Base-by-base conservation (phyloP, 2,888 invertebrate genomes). In the Sussaba pulchella region DNA sequence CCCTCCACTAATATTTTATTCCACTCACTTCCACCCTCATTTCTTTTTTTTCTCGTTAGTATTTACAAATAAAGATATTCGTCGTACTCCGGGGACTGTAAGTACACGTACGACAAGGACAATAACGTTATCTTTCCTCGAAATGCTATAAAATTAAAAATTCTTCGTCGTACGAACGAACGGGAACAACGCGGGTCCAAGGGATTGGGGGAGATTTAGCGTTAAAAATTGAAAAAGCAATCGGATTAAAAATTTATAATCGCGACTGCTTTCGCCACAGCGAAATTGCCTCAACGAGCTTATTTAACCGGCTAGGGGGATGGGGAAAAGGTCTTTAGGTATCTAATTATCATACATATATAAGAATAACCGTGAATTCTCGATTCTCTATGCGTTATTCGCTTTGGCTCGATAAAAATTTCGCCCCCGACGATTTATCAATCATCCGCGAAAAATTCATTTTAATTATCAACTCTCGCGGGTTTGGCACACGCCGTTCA, bases 331-430 rank as follows among this genome's bases (percentile, higher is more conserved):
- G 31, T 31, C 31, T 31, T n/a, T n/a, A 57, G 41, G 47, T 64
- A 72, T 73, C 73, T 69, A 70, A 31, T 6, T 73, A 57, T 57
- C 63, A 26, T 81, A 77, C 81, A 81, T 81, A 77, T 6, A 73
- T 69, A 81, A 81, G 77, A 81, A 81, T 81, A 81, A 77, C 81
- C 67, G 77, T 72, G 77, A 76, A 66, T n/a, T n/a, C n/a, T n/a
- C n/a, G 72, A 69, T 66, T 74, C 57, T 74, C 57, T 74, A 54
- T 59, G 73, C 72, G 47, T 77, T 69, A 31, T 39, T 72, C 76
- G 67, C 80, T 80, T 80, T 76, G 80, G 75, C 80, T 64, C 45
- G 61, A 76, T 81, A 70, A 63, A 73, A 81, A 73, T 77, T 54
- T 63, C 54, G 63, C n/a, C 54, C 70, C 71, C 59, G 64, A 24